A percentile compares a stretch with the other conserved stretches of the same genome.
These are phyloP conservation scores for Gymnocephalus cernua DNA, from an alignment of 2,113 vertebrate species.

Conservation along the genomic window DNA sequence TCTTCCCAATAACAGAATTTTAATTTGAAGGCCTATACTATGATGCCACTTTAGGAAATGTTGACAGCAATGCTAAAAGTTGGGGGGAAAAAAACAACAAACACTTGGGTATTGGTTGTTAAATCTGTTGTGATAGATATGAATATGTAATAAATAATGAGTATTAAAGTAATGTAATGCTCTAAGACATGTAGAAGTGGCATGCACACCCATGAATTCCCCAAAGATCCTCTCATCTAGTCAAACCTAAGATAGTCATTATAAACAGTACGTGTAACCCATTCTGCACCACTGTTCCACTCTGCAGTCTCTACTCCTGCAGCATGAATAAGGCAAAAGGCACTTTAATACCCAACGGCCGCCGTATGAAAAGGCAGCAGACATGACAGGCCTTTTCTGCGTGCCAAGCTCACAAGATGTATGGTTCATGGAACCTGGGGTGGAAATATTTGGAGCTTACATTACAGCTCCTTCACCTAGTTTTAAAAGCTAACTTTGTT, in stretches of 20 bases:
- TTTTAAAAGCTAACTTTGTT: slow-evolving; percentile 17
- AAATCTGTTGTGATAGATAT: background rate
- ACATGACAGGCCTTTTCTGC: slow-evolving; percentile 25
- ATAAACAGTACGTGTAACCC: slow-evolving; percentile 48
- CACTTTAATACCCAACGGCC: slow-evolving; percentile 59
- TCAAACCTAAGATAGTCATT: slow-evolving; percentile 44
- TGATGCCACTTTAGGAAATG: background rate
- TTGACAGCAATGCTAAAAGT: no score
- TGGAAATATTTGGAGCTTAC: slow-evolving; percentile 43
- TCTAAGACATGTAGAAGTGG: slow-evolving; percentile 7
- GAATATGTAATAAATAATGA: slow-evolving; percentile 7
- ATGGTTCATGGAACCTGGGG: slow-evolving; percentile 38
- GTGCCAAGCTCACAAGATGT: slow-evolving; percentile 21
- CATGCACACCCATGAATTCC: slow-evolving; percentile 41
- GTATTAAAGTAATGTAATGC: slow-evolving; percentile 14
- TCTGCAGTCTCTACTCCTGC: slow-evolving; percentile 28
- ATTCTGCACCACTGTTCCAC: slow-evolving; percentile 30
- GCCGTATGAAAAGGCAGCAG: slow-evolving; percentile 33
- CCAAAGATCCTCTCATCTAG: slow-evolving; percentile 27
- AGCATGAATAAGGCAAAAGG: slow-evolving; percentile 70
- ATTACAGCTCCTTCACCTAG: slow-evolving; percentile 7
- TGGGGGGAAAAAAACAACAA: no score
- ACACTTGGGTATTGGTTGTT: no score
- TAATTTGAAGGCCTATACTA: no score
- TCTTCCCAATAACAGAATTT: no score